A percentile compares a stretch with the other conserved stretches of the same genome.
phyloP scores from a whole-genome alignment of 2,797 vertebrate species.

The Zalophus californianus region DNA sequence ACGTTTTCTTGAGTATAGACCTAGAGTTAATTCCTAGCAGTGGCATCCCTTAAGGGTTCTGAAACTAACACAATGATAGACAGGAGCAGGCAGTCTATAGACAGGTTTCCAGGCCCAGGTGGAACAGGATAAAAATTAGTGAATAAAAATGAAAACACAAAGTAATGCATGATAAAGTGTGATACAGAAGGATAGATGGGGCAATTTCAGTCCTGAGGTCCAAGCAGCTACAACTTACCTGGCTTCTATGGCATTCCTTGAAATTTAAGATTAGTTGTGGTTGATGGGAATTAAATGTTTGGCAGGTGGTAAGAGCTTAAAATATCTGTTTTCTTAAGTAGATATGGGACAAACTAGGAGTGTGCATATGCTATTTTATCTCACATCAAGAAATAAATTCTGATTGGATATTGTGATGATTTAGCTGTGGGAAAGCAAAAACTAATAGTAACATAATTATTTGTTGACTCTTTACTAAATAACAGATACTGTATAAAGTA shows the following conservation, averaged over 20 bases:
- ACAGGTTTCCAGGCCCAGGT: background rate
- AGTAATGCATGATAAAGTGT: background rate
- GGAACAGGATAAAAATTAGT: background rate
- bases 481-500: background rate
- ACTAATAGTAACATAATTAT: background rate
- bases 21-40: background rate
- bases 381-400: background rate
- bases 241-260: background rate
- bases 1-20: background rate
- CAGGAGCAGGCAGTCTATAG: background rate
- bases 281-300: background rate
- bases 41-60: background rate
- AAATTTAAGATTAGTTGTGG: background rate
- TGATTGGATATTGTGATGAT: background rate
- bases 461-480: conserved; percentile 13
- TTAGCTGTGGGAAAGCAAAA: background rate
- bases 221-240: background rate
- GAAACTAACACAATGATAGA: background rate
- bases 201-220: background rate
- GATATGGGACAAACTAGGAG: background rate
- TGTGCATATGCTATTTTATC: background rate
- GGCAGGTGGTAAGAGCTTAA: background rate
- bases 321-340: background rate
- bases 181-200: background rate
- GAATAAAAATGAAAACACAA: background rate